Percentiles rank a stretch among this genome's conserved stretches.
phyloP scores from a whole-genome alignment of 2,113 vertebrate genomes.

The Python bivittatus region DNA sequence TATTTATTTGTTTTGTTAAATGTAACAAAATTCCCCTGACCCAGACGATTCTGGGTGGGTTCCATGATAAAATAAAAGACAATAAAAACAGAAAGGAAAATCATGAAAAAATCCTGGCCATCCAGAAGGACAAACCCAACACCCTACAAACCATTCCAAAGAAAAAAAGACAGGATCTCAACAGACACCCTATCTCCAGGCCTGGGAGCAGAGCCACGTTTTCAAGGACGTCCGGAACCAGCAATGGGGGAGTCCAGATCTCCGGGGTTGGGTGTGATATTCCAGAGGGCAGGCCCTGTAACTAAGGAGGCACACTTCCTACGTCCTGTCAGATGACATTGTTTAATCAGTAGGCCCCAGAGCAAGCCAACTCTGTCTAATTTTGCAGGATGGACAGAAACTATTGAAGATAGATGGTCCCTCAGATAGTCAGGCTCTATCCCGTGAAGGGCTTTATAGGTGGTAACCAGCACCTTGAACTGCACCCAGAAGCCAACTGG shows the following conservation, averaged over 20 bases:
- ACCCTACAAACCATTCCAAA: background rate
- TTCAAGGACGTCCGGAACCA: background rate
- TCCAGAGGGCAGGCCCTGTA: background rate
- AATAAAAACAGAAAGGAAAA: too few relatives aligned
- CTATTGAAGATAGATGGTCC: background rate
- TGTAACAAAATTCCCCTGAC: too few relatives aligned
- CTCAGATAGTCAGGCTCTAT: background rate
- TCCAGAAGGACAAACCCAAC: background rate
- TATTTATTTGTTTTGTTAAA: too few relatives aligned
- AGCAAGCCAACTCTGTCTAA: background rate
- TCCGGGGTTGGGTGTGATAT: background rate
- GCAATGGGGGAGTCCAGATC: background rate
- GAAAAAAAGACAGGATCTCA: background rate
- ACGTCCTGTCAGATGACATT: background rate
- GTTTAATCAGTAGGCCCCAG: background rate
- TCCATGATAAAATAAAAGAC: too few relatives aligned
- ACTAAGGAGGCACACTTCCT: background rate
- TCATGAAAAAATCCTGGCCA: background rate
- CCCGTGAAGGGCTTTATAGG: too few relatives aligned
- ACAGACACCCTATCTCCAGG: background rate
- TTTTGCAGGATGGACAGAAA: background rate
- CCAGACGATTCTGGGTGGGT: too few relatives aligned
- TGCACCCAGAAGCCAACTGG: background rate
- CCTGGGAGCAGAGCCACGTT: background rate
- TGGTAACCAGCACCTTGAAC: background rate